Evolutionary conservation across 2,797 vertebrate genomes (phyloP), one percentile per base, ranked within the genome.

Genomic region (Semotilus atromaculatus): DNA sequence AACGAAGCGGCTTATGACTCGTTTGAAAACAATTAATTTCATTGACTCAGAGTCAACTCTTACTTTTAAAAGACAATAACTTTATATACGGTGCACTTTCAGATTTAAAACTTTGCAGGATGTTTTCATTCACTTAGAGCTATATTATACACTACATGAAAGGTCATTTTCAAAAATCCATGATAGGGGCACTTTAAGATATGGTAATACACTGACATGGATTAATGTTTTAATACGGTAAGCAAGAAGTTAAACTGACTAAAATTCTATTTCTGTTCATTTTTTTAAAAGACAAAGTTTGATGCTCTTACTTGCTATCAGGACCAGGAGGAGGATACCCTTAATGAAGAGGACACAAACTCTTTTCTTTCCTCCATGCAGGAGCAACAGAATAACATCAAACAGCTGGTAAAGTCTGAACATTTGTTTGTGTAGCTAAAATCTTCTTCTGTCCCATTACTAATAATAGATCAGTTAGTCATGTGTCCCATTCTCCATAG

Each of bases 351-450:
- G 4, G 43, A 88, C 45, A 90, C 93, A 66, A 92, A 90, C 0
- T 80, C 90, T 0, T 95, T 94, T 88, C 92, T 96, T 38, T 90
- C 90, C 0, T 53, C 92, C 0, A 94, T 95, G 83, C 95, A 95
- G 86, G 95, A 97, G 87, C 96, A 96, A 82, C 96, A 96, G 90
- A 94, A 93, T 6, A 90, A 91, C 0, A 91, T 98, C 62, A 96
- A 95, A 83, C 95, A 97, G 90, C 93, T 96, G 90, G 97, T 98
- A 92, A 91, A 48, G 21, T 60, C 26, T 48, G 26, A 77, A 19
- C n/a, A 55, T 40, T 62, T 48, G 16, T 38, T 81, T 80, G 34
- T 71, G n/a, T 81, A 7, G 45, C 16, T 53, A 51, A 55, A 55
- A 58, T 81, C 21, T 36, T 26, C 2, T 36, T 13, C 10, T 8